Evolutionary conservation across 1,140 invertebrate genomes (phyloP).

Genomic region (Atta colombica): DNA sequence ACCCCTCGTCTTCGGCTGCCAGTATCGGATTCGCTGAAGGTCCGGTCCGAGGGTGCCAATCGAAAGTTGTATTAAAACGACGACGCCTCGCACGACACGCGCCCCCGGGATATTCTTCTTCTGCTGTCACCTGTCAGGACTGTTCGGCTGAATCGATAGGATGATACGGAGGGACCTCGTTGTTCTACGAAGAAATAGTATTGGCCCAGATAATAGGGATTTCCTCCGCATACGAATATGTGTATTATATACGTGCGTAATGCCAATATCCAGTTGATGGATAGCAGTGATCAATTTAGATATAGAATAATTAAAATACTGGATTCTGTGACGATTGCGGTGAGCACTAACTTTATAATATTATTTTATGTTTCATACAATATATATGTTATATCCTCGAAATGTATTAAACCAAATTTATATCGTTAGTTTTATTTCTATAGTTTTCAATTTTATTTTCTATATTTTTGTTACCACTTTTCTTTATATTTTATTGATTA

Average conservation of each 20-base stretch:
- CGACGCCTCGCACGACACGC: conserved; percentile 67
- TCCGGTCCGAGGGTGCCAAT: conserved; percentile 79
- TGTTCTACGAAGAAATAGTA: conserved; percentile 17
- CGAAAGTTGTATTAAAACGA: conserved; percentile 83
- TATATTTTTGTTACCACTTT: too few relatives aligned
- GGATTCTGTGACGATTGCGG: background rate
- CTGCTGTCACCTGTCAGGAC: conserved; percentile 69
- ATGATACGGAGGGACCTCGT: conserved; percentile 21
- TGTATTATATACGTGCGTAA: background rate
- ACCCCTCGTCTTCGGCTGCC: conserved; percentile 70
- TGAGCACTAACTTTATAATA: background rate
- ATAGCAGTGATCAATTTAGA: conserved; percentile 14
- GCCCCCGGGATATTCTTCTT: conserved; percentile 69
- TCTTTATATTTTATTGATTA: too few relatives aligned
- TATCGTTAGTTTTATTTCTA: too few relatives aligned
- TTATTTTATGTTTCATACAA: too few relatives aligned
- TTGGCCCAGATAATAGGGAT: conserved; percentile 36
- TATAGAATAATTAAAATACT: background rate
- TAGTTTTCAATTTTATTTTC: too few relatives aligned
- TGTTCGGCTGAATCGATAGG: conserved; percentile 50
- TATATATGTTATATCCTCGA: too few relatives aligned
- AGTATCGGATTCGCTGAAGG: conserved; percentile 80
- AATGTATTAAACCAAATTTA: too few relatives aligned
- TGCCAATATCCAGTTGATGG: background rate
- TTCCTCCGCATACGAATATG: background rate